A percentile compares a stretch with the other conserved stretches of the same genome.
Conservation (phyloP, 2,113 vertebrate genomes). For the Catharus fuscescens region DNA sequence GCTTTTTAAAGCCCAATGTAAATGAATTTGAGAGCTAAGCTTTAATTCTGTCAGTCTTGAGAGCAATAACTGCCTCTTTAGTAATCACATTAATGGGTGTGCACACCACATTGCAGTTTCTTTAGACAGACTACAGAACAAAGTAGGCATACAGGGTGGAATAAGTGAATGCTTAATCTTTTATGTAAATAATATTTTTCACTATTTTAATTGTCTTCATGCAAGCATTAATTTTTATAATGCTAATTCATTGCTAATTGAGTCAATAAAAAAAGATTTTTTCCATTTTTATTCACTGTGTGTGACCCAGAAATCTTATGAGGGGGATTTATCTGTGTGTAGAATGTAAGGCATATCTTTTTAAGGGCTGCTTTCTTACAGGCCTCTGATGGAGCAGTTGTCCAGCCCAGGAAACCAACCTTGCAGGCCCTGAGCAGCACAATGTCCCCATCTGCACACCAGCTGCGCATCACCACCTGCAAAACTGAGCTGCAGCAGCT, state of each 20-base stretch:
- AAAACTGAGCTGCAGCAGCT: slow-evolving; percentile 94
- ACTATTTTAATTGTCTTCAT: not conserved
- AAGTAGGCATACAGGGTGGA: not conserved
- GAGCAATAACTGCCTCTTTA: not conserved
- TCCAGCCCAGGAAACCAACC: slow-evolving; percentile 78
- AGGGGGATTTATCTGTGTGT: not conserved
- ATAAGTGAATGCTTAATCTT: not conserved
- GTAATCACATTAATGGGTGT: not conserved
- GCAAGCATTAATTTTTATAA: not conserved
- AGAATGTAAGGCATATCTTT: not conserved
- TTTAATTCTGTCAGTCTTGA: not conserved
- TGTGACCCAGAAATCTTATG: not conserved
- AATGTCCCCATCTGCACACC: slow-evolving; percentile 78
- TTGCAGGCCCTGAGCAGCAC: slow-evolving; percentile 79
- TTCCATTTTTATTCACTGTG: not conserved
- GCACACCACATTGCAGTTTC: not conserved
- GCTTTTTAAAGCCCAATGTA: not conserved
- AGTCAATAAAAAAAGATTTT: not conserved
- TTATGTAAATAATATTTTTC: not conserved
- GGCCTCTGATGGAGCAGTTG: slow-evolving; percentile 77
- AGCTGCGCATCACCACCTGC: slow-evolving; percentile 91
- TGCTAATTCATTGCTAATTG: not conserved
- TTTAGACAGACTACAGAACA: not conserved
- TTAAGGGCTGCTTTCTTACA: slow-evolving; percentile 49
- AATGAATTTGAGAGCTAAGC: not conserved